These are phyloP conservation scores for Epistrophe eligans DNA, from an alignment of 2,888 invertebrate species.

Conservation along the genomic window DNA sequence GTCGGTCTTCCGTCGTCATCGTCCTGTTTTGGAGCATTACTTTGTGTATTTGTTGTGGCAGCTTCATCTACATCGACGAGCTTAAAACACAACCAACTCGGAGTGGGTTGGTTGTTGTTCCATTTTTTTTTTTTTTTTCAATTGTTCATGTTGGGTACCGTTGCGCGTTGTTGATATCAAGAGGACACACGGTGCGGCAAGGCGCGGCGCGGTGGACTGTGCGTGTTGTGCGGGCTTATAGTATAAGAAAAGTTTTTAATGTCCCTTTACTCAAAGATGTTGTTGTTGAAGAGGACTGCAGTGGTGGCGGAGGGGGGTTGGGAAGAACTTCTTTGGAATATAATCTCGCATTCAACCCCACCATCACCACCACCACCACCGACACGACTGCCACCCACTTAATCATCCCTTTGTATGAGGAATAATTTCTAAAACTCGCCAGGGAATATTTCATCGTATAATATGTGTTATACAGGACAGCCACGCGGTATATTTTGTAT, in stretches of 20 bases:
- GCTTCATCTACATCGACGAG: slow-evolving; percentile 62
- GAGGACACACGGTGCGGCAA: slow-evolving; percentile 10
- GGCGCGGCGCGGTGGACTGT: slow-evolving; percentile 33
- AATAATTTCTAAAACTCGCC: slow-evolving; percentile 62
- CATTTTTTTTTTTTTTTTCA: slow-evolving; percentile 34
- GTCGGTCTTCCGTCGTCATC: not conserved
- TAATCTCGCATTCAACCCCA: slow-evolving; percentile 57
- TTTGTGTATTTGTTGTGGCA: slow-evolving; percentile 65
- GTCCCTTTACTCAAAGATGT: slow-evolving; percentile 48
- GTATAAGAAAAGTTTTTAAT: slow-evolving; percentile 68
- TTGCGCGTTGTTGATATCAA: slow-evolving; percentile 35
- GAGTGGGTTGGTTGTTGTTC: slow-evolving; percentile 58
- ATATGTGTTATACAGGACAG: slow-evolving; percentile 34
- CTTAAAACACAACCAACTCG: slow-evolving; percentile 31
- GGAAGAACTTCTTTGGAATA: slow-evolving; percentile 45
- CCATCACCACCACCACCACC: not conserved
- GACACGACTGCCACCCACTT: slow-evolving; percentile 59
- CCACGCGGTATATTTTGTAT: slow-evolving; percentile 56
- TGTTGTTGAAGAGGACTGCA: slow-evolving; percentile 23
- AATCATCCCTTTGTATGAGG: slow-evolving; percentile 72
- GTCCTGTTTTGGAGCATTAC: slow-evolving; percentile 49
- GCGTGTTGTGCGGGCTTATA: slow-evolving; percentile 71
- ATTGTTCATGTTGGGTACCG: slow-evolving; percentile 44
- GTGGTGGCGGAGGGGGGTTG: not conserved
- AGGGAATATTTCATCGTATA: slow-evolving; percentile 60